Conservation (phyloP, 2,888 invertebrate species). For the Diachrysia chrysitis region DNA sequence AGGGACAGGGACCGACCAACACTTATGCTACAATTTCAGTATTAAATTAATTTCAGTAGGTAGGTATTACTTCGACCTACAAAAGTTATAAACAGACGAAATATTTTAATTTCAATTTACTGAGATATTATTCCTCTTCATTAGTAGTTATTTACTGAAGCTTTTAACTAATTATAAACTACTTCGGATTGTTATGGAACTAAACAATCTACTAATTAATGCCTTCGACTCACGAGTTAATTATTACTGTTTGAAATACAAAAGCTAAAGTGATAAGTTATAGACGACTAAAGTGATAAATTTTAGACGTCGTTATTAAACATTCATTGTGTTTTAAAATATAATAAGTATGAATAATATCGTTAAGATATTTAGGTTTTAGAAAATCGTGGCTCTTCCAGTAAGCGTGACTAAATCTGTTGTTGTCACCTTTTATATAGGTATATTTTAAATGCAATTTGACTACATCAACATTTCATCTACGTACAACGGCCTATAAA, state of each 20-base stretch:
- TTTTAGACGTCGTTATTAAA: not conserved
- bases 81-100: slow-evolving; percentile 3
- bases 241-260: not conserved
- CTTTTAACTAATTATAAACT: slow-evolving; percentile 52
- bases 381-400: too few species aligned
- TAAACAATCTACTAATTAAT: slow-evolving; percentile 2
- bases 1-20: too few species aligned
- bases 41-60: not conserved
- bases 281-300: not conserved
- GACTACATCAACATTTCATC: too few species aligned
- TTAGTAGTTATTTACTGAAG: slow-evolving; percentile 27
- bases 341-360: too few species aligned
- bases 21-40: too few species aligned
- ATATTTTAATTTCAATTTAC: slow-evolving; percentile 32
- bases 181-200: slow-evolving; percentile 30
- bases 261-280: not conserved
- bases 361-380: too few species aligned
- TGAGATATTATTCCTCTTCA: slow-evolving; percentile 22
- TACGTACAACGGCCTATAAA: too few species aligned
- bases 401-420: too few species aligned
- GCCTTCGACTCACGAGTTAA: slow-evolving; percentile 17
- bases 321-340: too few species aligned
- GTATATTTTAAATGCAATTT: too few species aligned
- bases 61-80: not conserved
- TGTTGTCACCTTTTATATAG: too few species aligned